Evolutionary conservation across 2,113 vertebrate species (phyloP).

Genomic region (Macquaria australasica): DNA sequence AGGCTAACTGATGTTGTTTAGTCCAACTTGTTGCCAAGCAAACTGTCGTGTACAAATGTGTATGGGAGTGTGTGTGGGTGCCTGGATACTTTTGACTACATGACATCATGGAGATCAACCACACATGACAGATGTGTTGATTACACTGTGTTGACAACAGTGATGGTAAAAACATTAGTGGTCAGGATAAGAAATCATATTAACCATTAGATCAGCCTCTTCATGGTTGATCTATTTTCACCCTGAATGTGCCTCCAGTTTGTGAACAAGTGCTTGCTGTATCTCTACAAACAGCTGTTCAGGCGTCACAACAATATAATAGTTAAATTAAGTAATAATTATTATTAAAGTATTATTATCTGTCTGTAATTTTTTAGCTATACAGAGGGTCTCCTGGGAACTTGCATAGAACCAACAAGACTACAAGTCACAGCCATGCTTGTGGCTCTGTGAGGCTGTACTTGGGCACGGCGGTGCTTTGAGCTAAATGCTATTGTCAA

Average conservation of each 20-base stretch:
- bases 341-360: too few species aligned
- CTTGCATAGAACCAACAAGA: not conserved
- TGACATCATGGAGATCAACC: conserved; percentile 32
- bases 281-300: not conserved
- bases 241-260: not conserved
- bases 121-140: conserved; percentile 12
- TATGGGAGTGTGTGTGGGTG: not conserved
- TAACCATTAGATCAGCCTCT: not conserved
- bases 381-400: not conserved
- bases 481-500: not conserved
- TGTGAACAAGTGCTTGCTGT: not conserved
- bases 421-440: not conserved
- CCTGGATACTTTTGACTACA: not conserved
- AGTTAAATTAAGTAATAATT: not conserved
- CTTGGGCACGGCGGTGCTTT: not conserved
- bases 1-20: not conserved
- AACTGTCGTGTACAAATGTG: not conserved
- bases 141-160: not conserved
- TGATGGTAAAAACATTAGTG: conserved; percentile 6
- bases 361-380: not conserved
- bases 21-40: conserved; percentile 3
- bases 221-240: not conserved
- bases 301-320: not conserved
- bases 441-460: not conserved
- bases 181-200: conserved; percentile 2